Percentiles rank a stretch among this genome's conserved stretches.
phyloP scores from a whole-genome alignment of 2,888 invertebrate genomes.

The Agrotis puta region DNA sequence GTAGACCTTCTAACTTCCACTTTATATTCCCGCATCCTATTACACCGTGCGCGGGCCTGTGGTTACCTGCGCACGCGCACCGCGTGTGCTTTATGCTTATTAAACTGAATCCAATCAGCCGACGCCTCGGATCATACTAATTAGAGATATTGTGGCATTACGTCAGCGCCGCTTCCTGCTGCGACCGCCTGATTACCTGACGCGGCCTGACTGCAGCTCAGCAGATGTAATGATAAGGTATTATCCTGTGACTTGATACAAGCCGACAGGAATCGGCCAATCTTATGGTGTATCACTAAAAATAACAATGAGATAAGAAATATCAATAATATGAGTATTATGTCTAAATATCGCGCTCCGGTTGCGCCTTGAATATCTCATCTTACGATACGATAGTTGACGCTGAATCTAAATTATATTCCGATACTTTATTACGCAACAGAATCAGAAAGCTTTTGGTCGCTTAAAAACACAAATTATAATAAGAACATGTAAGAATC shows the following conservation, averaged over 20 bases:
- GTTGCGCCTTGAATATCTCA: too few relatives aligned
- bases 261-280: constrained; percentile 28
- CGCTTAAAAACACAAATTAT: background rate
- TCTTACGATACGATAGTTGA: too few relatives aligned
- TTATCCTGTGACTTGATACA: constrained; percentile 23
- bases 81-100: constrained; percentile 85
- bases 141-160: constrained; percentile 60
- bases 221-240: constrained; percentile 36
- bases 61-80: constrained; percentile 57
- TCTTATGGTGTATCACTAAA: constrained; percentile 9
- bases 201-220: constrained; percentile 8
- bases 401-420: too few relatives aligned
- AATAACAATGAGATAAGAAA: background rate
- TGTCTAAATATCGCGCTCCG: too few relatives aligned
- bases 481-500: background rate
- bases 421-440: background rate
- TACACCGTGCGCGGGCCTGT: constrained; percentile 55
- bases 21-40: constrained; percentile 21
- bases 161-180: constrained; percentile 52
- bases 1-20: constrained; percentile 36
- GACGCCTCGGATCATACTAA: constrained; percentile 65
- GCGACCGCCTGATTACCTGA: constrained; percentile 40
- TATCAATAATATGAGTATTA: background rate
- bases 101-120: constrained; percentile 86
- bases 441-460: background rate